Conservation (phyloP, 2,113 vertebrate genomes). For the Hippocampus barbouri region DNA sequence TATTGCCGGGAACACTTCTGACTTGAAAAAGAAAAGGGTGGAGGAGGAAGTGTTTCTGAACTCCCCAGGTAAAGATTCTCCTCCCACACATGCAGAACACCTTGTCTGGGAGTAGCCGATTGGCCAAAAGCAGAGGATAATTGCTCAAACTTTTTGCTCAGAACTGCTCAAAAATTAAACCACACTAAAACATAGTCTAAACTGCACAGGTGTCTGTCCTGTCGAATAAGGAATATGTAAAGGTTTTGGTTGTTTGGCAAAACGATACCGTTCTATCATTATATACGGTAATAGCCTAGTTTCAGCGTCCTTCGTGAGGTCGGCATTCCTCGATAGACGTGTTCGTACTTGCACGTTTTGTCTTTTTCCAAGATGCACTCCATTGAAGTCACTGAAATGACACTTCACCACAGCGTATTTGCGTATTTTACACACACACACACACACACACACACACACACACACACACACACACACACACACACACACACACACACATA, state of each 20-base stretch:
- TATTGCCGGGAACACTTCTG: constrained; percentile 18
- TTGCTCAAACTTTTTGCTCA: neutral
- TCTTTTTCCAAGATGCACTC: neutral
- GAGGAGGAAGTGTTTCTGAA: constrained; percentile 41
- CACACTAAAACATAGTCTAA: neutral
- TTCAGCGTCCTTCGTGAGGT: neutral
- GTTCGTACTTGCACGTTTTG: constrained; percentile 30
- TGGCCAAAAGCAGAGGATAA: constrained; percentile 3
- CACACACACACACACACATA: no score
- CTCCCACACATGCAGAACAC: constrained; percentile 30
- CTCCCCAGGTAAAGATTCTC: constrained; percentile 37
- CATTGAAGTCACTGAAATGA: neutral
- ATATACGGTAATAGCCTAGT: neutral
- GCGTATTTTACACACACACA: no score
- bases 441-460: no score
- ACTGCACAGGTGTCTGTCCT: neutral
- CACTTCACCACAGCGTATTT: no score
- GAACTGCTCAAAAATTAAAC: neutral
- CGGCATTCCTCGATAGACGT: constrained; percentile 26
- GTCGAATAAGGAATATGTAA: no score
- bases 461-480: no score
- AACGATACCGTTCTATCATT: neutral
- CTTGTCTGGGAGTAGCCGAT: constrained; percentile 8
- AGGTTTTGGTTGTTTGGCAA: neutral
- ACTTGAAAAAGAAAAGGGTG: constrained; percentile 32